Evolutionary conservation across 2,888 invertebrate species (phyloP).

Genomic region (Drosophila macrospina): DNA sequence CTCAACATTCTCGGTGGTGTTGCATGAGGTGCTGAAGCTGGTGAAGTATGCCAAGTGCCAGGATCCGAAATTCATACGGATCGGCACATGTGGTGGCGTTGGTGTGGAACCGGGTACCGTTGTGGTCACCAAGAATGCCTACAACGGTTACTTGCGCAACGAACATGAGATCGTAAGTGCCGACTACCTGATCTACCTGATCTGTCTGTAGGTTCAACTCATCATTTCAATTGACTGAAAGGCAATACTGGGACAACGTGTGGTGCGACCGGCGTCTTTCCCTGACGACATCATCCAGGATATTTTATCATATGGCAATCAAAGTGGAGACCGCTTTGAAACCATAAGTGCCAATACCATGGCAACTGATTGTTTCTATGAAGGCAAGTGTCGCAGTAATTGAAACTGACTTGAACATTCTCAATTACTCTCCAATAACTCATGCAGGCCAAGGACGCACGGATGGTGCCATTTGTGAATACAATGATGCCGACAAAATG

Average conservation of each 20-base stretch:
- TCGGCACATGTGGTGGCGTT: conserved; percentile 97
- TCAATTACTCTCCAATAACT: background rate
- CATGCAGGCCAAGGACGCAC: conserved; percentile 89
- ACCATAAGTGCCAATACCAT: conserved; percentile 90
- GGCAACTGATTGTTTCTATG: conserved; percentile 93
- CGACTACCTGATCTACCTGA: background rate
- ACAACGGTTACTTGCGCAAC: conserved; percentile 93
- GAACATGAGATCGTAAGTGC: conserved; percentile 92
- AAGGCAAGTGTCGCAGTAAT: conserved; percentile 86
- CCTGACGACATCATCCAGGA: conserved; percentile 89
- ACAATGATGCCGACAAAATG: conserved; percentile 88
- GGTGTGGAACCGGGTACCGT: conserved; percentile 95
- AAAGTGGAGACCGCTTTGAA: conserved; percentile 86
- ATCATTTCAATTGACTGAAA: conserved; percentile 79
- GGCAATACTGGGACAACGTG: conserved; percentile 93
- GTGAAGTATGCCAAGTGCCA: conserved; percentile 95
- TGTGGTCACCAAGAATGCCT: conserved; percentile 95
- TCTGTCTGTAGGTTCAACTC: background rate
- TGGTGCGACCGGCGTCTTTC: conserved; percentile 92
- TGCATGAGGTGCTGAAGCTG: conserved; percentile 98
- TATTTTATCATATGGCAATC: conserved; percentile 65
- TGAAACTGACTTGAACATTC: background rate
- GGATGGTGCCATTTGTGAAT: conserved; percentile 91
- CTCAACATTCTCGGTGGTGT: conserved; percentile 96
- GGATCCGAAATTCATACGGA: conserved; percentile 95